These are phyloP conservation scores for Acanthiza pusilla DNA, from an alignment of 2,797 vertebrate genomes.

Conservation along the genomic window DNA sequence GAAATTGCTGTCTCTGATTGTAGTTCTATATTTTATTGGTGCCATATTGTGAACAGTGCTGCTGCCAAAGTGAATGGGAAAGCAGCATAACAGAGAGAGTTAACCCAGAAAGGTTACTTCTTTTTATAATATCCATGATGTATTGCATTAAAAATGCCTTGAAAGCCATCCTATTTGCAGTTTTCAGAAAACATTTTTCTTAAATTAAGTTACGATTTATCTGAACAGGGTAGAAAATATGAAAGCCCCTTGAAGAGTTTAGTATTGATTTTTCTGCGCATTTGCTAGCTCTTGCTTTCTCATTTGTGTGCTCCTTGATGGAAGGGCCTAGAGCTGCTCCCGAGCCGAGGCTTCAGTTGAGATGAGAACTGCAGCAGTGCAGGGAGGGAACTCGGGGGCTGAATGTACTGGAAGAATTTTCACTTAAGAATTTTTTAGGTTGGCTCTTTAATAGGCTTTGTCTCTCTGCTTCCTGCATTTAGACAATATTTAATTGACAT, in stretches of 20 bases:
- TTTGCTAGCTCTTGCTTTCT: constrained; percentile 77
- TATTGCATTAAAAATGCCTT: constrained; percentile 66
- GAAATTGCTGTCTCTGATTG: constrained; percentile 68
- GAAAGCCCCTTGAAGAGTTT: constrained; percentile 81
- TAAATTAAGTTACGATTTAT: constrained; percentile 88
- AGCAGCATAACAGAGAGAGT: constrained; percentile 9
- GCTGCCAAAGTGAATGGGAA: constrained; percentile 44
- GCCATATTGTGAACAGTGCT: constrained; percentile 63
- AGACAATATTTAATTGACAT: neutral
- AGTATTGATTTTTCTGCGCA: constrained; percentile 83
- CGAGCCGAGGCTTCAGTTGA: neutral
- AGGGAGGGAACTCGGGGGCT: neutral
- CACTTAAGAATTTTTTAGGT: neutral
- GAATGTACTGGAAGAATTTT: neutral
- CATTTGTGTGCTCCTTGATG: constrained; percentile 38
- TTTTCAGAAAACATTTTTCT: constrained; percentile 80
- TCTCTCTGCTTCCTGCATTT: neutral
- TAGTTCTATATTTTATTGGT: constrained; percentile 66
- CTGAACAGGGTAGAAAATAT: constrained; percentile 80
- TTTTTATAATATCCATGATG: constrained; percentile 24
- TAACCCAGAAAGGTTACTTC: constrained; percentile 38
- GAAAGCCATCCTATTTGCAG: constrained; percentile 80
- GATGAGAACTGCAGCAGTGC: neutral
- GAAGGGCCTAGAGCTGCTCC: constrained; percentile 34
- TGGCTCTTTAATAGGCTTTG: neutral